Base-by-base conservation (phyloP, 2,113 vertebrate species). In the Ardeotis arabs region DNA sequence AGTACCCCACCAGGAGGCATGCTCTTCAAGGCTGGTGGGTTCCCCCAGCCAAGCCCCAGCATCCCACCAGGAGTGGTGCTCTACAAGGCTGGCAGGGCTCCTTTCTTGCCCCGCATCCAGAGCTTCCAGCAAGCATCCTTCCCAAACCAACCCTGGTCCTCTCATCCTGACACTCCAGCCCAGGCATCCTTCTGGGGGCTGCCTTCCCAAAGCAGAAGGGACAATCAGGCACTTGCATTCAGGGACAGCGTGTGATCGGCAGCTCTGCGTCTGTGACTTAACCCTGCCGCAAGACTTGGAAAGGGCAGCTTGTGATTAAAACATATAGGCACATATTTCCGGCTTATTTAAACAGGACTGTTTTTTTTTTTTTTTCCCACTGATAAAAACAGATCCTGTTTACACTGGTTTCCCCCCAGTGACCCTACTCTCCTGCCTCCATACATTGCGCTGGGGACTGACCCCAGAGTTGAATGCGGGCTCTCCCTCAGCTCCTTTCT, bases 301-400 rank as follows among this genome's bases (percentile, higher is more conserved):
- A 75, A 19, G 2, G 2, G 45, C 78, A 91, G 78, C 27, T 21
- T 49, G 52, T 47, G 39, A 22, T 56, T 84, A 7, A 49, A 91
- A 55, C 25, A 27, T 81, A 68, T 55, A 86, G 83, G 35, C 49
- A 15, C 29, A 24, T 72, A 53, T 47, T 93, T 91, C 55, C 83
- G 53, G 12, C 12, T 81, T 7, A 64, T 83, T 96, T 67, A 72
- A 89, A 56, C 35, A 18, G 31, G 31, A 9, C 25, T 37, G 19
- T 8, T 6, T 20, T 28, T 33, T 59, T 64, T 89, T 33, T 66
- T 64, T 89, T 87, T 92, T 23, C 91, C 93, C 91, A 93, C 90
- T 58, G 92, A 78, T 85, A 83, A 73, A 84, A 74, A 35, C 88
- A 80, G 86, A 93, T 95, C 85, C 86, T 89, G 93, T 95, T 95